Evolutionary conservation across 2,888 invertebrate genomes (phyloP), one percentile per base, ranked within the genome.

Genomic region (Parnassius smintheus): DNA sequence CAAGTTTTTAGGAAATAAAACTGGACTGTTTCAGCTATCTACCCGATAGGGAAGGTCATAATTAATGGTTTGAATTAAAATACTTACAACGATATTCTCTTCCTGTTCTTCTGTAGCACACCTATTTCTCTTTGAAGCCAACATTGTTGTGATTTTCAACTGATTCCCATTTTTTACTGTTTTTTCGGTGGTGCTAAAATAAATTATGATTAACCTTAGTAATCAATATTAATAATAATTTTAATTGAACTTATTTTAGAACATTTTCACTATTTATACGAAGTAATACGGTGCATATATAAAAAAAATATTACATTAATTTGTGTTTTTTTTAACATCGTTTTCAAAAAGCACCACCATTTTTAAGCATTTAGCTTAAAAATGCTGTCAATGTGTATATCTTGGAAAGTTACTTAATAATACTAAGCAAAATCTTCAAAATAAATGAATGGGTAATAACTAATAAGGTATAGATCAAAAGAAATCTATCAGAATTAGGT

Each of bases 81-180:
- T 35, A 57, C 52, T 59, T 59, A 65, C 66, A 41, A 46, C n/a
- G 49, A 63, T 35, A 56, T 48, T 52, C n/a, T 66, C 70, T 11
- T 61, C 64, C 22, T 67, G 63, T 65, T 61, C 59, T n/a, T 67
- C 70, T 59, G 59, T 22, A 10, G 78, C 73, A 70, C 80, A 82
- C 68, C 81, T 75, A 62, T 65, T 75, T 48, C 86, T 75, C 70
- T 86, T 86, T 4, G 67, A 57, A 45, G 75, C 64, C 68, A 85
- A 83, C 77, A 85, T 82, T 63, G 69, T 77, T 2, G 76, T 77
- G 53, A 85, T 82, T 72, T 75, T 80, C 57, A 75, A 62, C 66
- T 85, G 85, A 66, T 75, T 77, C 22, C 73, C 73, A 67, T 74
- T 78, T 25, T 73, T 68, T 12, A 70, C 64, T 44, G 72, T 74